Evolutionary conservation across 2,113 vertebrate species (phyloP).

Genomic region (Platycercus adscitus): DNA sequence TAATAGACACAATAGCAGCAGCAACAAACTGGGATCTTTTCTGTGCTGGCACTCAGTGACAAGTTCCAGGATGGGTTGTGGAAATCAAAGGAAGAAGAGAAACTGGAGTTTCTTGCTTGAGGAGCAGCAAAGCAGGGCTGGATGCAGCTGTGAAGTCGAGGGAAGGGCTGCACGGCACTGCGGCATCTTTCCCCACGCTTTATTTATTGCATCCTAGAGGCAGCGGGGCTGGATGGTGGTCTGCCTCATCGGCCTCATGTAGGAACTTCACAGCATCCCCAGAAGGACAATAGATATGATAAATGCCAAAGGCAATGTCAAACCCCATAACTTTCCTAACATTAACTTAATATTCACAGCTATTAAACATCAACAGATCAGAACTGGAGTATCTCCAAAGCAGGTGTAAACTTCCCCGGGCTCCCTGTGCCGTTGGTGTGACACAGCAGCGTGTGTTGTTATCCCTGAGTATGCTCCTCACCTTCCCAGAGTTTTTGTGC

Average conservation of each 20-base stretch:
- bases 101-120: background rate
- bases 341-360: background rate
- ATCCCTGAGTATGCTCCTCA: background rate
- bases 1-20: rapidly evolving
- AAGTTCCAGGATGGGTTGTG: rapidly evolving
- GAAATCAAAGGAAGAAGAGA: background rate
- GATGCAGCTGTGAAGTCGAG: background rate
- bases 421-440: background rate
- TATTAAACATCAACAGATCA: background rate
- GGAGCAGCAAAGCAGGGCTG: background rate
- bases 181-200: background rate
- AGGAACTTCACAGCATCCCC: background rate
- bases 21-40: background rate
- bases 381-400: background rate
- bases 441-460: rapidly evolving
- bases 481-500: rapidly evolving
- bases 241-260: background rate
- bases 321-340: background rate
- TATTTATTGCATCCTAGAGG: background rate
- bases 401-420: background rate
- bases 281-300: background rate
- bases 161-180: background rate
- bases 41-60: background rate
- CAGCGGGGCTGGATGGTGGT: background rate
- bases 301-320: background rate